phyloP scores from a whole-genome alignment of 2,888 invertebrate genomes.

The Euclidia mi region DNA sequence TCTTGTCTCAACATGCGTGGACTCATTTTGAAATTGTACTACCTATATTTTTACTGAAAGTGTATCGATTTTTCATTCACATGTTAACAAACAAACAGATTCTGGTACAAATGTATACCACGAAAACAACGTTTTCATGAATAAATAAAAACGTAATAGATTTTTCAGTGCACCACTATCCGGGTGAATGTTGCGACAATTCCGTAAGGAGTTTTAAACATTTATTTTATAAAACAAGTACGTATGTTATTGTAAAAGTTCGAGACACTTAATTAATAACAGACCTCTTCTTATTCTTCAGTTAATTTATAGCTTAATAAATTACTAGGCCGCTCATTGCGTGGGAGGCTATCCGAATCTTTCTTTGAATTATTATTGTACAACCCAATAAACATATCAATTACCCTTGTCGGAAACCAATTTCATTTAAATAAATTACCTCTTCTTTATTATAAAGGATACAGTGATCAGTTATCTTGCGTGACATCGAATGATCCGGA shows the following conservation, averaged over 20 bases:
- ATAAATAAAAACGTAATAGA: slow-evolving; percentile 9
- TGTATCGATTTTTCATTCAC: neutral
- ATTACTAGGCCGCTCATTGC: slow-evolving; percentile 24
- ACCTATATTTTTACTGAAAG: too few relatives aligned
- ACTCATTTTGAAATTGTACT: too few relatives aligned
- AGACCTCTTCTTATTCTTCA: slow-evolving; percentile 12
- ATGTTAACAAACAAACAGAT: neutral
- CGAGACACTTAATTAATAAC: slow-evolving; percentile 7
- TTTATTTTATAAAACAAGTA: neutral
- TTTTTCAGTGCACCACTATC: slow-evolving; percentile 1
- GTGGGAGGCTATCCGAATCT: slow-evolving; percentile 36
- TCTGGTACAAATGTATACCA: neutral
- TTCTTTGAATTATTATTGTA: slow-evolving; percentile 29
- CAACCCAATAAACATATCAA: slow-evolving; percentile 31
- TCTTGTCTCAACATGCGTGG: too few relatives aligned
- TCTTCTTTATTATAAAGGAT: slow-evolving; percentile 27
- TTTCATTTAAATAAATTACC: slow-evolving; percentile 25
- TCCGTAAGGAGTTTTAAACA: too few relatives aligned
- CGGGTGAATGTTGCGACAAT: neutral
- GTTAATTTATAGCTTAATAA: slow-evolving; percentile 28
- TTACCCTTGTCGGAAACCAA: slow-evolving; percentile 28
- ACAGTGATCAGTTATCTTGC: slow-evolving; percentile 16
- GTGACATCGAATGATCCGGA: slow-evolving; percentile 22
- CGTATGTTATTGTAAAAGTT: neutral
- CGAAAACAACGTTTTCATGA: slow-evolving; percentile 11